Conservation (phyloP, 1,140 invertebrate genomes). For the Mya arenaria region DNA sequence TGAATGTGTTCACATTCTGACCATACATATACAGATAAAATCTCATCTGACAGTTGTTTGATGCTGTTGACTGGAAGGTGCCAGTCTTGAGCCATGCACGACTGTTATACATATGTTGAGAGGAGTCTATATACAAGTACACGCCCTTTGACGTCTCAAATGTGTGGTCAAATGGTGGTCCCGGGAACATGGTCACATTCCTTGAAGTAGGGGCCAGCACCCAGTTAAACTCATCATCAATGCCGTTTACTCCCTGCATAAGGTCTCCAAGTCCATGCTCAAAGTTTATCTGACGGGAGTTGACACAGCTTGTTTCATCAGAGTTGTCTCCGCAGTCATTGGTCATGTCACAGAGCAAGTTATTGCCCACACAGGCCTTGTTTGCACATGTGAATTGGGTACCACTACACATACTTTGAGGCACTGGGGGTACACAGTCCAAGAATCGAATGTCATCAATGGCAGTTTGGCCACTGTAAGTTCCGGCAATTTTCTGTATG, state of each 20-base stretch:
- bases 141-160: conserved; percentile 72
- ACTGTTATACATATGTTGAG: conserved; percentile 81
- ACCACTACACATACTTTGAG: conserved; percentile 39
- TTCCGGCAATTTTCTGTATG: conserved; percentile 60
- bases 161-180: conserved; percentile 72
- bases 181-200: conserved; percentile 52
- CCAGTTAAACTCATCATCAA: conserved; percentile 75
- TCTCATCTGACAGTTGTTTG: conserved; percentile 58
- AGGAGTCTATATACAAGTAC: conserved; percentile 75
- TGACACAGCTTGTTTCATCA: conserved; percentile 71
- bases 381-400: conserved; percentile 65
- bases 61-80: conserved; percentile 60
- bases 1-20: conserved; percentile 67
- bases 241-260: conserved; percentile 55
- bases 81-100: conserved; percentile 66
- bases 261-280: conserved; percentile 63
- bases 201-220: conserved; percentile 47
- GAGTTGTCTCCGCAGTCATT: conserved; percentile 78
- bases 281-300: conserved; percentile 66
- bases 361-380: conserved; percentile 65
- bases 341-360: conserved; percentile 70
- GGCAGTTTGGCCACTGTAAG: conserved; percentile 71
- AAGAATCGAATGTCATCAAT: conserved; percentile 75
- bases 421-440: conserved; percentile 66
- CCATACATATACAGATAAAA: conserved; percentile 80